Conservation (phyloP, 2,113 vertebrate species). For the Eclectus roratus region DNA sequence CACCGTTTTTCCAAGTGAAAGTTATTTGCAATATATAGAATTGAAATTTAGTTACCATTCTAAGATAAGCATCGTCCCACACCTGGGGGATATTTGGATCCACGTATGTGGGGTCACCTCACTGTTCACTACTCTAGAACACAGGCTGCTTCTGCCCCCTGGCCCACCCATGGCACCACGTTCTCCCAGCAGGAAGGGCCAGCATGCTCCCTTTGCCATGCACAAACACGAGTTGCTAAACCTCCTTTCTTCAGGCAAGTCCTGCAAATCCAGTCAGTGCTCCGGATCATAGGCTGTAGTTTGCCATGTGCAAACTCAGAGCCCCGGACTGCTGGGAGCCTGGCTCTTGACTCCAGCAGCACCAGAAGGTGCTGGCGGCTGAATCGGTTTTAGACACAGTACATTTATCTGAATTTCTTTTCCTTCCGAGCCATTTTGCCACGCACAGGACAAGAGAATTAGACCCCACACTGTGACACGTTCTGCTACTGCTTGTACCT, state of each 20-base stretch:
- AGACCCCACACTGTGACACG: not conserved
- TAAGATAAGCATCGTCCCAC: not conserved
- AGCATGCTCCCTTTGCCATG: not conserved
- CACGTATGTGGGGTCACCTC: not conserved
- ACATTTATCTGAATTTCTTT: not conserved
- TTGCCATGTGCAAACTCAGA: not conserved
- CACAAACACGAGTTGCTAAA: not conserved
- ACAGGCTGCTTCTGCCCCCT: not conserved
- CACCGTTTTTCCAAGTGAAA: not conserved
- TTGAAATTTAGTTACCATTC: not conserved
- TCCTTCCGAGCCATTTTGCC: not conserved
- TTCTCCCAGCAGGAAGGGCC: not conserved
- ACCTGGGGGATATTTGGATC: not conserved
- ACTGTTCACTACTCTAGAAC: not conserved
- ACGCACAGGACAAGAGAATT: not conserved
- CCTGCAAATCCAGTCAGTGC: not conserved
- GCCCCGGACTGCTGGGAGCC: not conserved
- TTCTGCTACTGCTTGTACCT: not conserved
- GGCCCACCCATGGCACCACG: accelerated
- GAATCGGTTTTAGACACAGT: not conserved
- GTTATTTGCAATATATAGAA: not conserved
- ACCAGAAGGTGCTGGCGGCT: not conserved
- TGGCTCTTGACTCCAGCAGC: not conserved
- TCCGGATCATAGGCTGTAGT: accelerated
- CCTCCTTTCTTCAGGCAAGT: not conserved